Evolutionary conservation across 2,797 vertebrate species (phyloP).

Genomic region (Ptychadena robeensis): DNA sequence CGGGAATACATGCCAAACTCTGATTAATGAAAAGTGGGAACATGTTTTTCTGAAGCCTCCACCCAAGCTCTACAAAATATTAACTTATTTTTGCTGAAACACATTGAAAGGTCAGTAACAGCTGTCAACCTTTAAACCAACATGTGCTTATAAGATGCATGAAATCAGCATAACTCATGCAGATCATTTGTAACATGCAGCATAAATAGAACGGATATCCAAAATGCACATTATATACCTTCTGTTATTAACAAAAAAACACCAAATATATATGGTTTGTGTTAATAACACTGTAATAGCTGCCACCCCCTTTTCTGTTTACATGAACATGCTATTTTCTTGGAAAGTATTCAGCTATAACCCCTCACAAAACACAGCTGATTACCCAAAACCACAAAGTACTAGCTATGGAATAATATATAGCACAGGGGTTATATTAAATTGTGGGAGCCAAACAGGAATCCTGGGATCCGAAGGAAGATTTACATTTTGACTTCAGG

Average conservation of each 20-base stretch:
- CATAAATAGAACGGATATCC: not conserved
- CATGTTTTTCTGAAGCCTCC: constrained; percentile 34
- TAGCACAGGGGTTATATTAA: not conserved
- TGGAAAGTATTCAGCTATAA: not conserved
- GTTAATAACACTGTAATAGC: not conserved
- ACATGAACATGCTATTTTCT: not conserved
- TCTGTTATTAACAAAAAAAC: not conserved
- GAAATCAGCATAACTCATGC: not conserved
- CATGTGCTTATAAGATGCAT: not conserved
- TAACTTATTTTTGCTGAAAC: constrained; percentile 9
- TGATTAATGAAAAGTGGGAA: constrained; percentile 35
- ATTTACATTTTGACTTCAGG: not conserved
- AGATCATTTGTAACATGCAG: not conserved
- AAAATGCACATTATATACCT: not conserved
- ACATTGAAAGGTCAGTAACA: not conserved
- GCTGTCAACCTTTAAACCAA: not conserved
- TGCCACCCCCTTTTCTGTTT: not conserved
- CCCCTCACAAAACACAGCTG: not conserved
- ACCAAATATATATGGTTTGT: not conserved
- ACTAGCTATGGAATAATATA: not conserved
- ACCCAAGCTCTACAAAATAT: constrained; percentile 3
- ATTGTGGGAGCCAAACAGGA: not conserved
- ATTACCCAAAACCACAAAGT: not conserved
- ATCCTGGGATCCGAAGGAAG: not conserved
- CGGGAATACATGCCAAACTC: constrained; percentile 18